Evolutionary conservation across 2,797 vertebrate species (phyloP), one percentile per base, ranked within the genome.

Genomic region (Oophaga sylvatica): DNA sequence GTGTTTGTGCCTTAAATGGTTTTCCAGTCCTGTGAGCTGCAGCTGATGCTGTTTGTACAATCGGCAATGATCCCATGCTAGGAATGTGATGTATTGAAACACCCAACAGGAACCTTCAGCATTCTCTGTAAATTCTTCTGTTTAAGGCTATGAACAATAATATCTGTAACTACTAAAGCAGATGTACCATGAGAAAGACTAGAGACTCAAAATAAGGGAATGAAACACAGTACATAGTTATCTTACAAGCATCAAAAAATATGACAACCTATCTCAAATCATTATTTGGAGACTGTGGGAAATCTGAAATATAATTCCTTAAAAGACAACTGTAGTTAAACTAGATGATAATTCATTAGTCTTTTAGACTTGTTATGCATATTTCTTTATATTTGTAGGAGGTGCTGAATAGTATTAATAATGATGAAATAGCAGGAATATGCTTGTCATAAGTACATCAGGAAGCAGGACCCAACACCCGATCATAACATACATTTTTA

Each of bases 21-120:
- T 89, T 89, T 89, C 88, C 84, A 89, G 73, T 60, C 70, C 84
- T 73, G 84, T 87, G 88, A 89, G 53, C 67, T 87, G 84, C 80
- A 89, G 84, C 88, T 87, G 84, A 79, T 89, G 88, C 88, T 75
- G 7, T 63, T 73, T 83, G 63, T 89, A 89, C 35, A 89, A 83
- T 59, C 71, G 29, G 60, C 84, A 82, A 83, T 80, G 71, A 82
- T 89, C 53, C 84, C 71, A 68, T 53, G 78, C 63, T 63, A 59
- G 70, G 73, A 45, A 89, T 57, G 65, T 77, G 80, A 89, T 63
- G 41, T 86, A 82, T 80, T 83, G 79, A 85, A 84, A 81, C 62
- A 59, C 60, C n/a, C 70, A 59, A 31, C 80, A 63, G 67, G 83
- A 88, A 81, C 68, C 56, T 83, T 65, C 57, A 71, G 41, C 57